Percentiles rank a stretch among this genome's conserved stretches.
Evolutionary conservation across 2,888 invertebrate species (phyloP).

Genomic region (Acrocera orbiculus): DNA sequence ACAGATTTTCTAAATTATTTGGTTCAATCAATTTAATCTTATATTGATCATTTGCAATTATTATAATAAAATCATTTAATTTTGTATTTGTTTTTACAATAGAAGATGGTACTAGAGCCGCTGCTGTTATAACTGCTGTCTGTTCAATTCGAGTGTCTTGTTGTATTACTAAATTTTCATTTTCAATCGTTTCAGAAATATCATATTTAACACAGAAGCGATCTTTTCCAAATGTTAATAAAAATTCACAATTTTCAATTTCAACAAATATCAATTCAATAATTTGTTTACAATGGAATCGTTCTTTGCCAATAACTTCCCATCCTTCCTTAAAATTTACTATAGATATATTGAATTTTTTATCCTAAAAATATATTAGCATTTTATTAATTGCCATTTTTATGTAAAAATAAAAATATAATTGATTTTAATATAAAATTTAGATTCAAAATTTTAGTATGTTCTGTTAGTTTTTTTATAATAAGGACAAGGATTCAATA

Average conservation of each 20-base stretch:
- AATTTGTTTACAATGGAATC: slow-evolving; percentile 41
- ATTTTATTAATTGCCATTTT: too few relatives aligned
- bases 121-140: slow-evolving; percentile 31
- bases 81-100: slow-evolving; percentile 4
- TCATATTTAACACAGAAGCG: slow-evolving; percentile 16
- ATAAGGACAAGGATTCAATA: too few relatives aligned
- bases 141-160: slow-evolving; percentile 32
- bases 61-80: slow-evolving; percentile 4
- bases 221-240: slow-evolving; percentile 43
- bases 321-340: too few relatives aligned
- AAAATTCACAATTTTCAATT: slow-evolving; percentile 17
- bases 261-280: slow-evolving; percentile 38
- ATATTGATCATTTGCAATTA: slow-evolving; percentile 29
- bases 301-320: slow-evolving; percentile 40
- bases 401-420: too few relatives aligned
- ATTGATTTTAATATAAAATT: too few relatives aligned
- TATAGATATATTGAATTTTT: too few relatives aligned
- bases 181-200: slow-evolving; percentile 1
- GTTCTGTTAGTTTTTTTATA: too few relatives aligned
- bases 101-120: slow-evolving; percentile 4
- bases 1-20: slow-evolving; percentile 42
- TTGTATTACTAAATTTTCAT: background rate
- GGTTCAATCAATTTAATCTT: slow-evolving; percentile 53
- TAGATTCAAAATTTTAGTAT: too few relatives aligned
- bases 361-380: too few relatives aligned